Evolutionary conservation across 2,888 invertebrate species (phyloP).

Genomic region (Caenorhabditis sulstoni): DNA sequence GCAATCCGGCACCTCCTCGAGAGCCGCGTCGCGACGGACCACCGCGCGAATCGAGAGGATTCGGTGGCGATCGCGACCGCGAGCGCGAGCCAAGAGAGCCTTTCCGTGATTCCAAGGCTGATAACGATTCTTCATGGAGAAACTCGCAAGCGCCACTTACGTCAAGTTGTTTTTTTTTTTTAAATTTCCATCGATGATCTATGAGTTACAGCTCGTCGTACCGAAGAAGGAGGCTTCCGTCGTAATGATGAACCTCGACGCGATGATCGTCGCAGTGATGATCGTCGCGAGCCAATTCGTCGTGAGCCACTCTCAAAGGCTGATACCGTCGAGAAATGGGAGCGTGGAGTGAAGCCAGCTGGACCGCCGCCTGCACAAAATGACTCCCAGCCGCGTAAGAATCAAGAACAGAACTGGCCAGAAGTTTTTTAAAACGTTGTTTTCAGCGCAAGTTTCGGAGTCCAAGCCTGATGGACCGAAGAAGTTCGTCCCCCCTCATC

Average conservation of each 20-base stretch:
- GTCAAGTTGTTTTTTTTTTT: too few relatives aligned
- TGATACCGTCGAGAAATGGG: conserved; percentile 49
- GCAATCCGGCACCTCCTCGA: conserved; percentile 27
- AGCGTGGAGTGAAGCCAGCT: conserved; percentile 40
- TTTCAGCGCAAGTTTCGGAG: conserved; percentile 27
- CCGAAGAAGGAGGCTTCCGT: conserved; percentile 1
- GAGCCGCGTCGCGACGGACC: conserved; percentile 40
- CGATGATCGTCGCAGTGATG: neutral
- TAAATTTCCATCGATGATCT: neutral
- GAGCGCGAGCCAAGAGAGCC: conserved; percentile 35
- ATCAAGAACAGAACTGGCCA: neutral
- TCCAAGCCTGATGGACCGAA: conserved; percentile 24
- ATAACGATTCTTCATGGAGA: conserved; percentile 47
- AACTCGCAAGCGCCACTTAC: conserved; percentile 16
- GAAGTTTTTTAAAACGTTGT: too few relatives aligned
- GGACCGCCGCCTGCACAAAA: conserved; percentile 10
- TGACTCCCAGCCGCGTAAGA: conserved; percentile 21
- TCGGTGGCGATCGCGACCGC: conserved; percentile 14
- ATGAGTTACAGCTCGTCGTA: neutral
- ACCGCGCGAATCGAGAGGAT: conserved; percentile 17
- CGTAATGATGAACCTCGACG: conserved; percentile 4
- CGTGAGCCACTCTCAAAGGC: conserved; percentile 39
- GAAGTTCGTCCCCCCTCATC: conserved; percentile 42
- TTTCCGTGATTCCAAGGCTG: conserved; percentile 52
- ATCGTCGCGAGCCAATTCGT: conserved; percentile 13